These are phyloP conservation scores for Hemibagrus guttatus DNA, from an alignment of 2,797 vertebrate species.

Conservation along the genomic window DNA sequence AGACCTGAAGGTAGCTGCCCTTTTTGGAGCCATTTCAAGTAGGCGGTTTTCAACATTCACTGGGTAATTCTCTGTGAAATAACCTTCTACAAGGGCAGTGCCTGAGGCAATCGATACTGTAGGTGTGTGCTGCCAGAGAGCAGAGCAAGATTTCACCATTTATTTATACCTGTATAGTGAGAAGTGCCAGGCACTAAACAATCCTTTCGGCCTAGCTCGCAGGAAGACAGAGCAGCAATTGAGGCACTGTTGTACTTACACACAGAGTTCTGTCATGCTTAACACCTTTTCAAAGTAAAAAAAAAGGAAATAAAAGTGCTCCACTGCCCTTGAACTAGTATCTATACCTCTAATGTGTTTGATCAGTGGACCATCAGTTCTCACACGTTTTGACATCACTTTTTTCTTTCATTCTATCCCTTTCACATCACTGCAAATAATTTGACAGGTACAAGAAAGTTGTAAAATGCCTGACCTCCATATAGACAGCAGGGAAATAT, in stretches of 20 bases:
- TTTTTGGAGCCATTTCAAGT: constrained; percentile 58
- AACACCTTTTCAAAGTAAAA: not conserved
- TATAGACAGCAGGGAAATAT: not conserved
- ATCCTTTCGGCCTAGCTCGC: constrained; percentile 53
- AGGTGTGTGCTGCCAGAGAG: constrained; percentile 67
- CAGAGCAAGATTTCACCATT: constrained; percentile 49
- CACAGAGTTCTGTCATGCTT: not conserved
- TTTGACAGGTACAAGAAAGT: not conserved
- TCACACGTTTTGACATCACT: not conserved
- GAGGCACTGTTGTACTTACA: not conserved
- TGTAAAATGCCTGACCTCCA: not conserved
- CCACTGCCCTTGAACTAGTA: constrained; percentile 8
- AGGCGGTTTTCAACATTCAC: constrained; percentile 51
- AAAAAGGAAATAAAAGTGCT: not conserved
- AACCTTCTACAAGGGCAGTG: constrained; percentile 76
- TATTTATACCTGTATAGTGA: constrained; percentile 38
- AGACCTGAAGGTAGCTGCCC: constrained; percentile 34
- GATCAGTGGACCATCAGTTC: constrained; percentile 2
- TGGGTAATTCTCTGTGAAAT: constrained; percentile 68
- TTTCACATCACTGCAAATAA: not conserved
- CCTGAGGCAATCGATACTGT: constrained; percentile 71
- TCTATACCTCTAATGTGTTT: not conserved
- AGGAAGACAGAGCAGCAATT: constrained; percentile 41
- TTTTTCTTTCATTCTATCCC: not conserved
- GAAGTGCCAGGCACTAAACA: constrained; percentile 29